Conservation (phyloP, 2,113 vertebrate genomes). For the Pterophyllum scalare region DNA sequence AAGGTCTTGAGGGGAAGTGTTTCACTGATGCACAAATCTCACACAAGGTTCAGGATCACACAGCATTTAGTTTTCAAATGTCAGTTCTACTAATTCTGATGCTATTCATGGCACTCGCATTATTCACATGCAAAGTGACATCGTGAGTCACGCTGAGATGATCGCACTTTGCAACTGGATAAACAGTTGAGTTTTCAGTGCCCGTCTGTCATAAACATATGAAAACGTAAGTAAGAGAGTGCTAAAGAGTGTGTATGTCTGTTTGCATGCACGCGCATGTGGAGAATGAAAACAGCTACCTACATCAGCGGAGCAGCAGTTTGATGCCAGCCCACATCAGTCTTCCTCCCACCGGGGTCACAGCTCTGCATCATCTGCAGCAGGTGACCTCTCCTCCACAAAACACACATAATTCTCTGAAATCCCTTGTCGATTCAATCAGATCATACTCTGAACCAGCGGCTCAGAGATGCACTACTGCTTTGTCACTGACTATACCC, state of each 20-base stretch:
- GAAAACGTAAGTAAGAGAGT: not conserved
- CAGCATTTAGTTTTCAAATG: conserved; percentile 25
- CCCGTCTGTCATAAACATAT: conserved; percentile 22
- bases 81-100: conserved; percentile 33
- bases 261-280: not conserved
- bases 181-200: not conserved
- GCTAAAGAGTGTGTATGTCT: not conserved
- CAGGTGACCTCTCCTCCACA: conserved; percentile 40
- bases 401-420: conserved; percentile 51
- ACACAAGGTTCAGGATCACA: not conserved
- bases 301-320: conserved; percentile 6
- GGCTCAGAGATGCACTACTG: conserved; percentile 12
- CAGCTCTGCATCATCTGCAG: conserved; percentile 40
- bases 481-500: not conserved
- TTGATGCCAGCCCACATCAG: conserved; percentile 37
- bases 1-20: conserved; percentile 1
- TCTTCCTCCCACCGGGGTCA: conserved; percentile 37
- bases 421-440: conserved; percentile 52
- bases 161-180: conserved; percentile 21
- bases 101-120: conserved; percentile 15
- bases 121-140: conserved; percentile 27
- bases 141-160: conserved; percentile 32
- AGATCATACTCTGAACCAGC: conserved; percentile 42
- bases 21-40: conserved; percentile 14
- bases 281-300: not conserved